Percentiles rank a stretch among this genome's conserved stretches.
These are phyloP conservation scores for Drosophila sp. DNA, from an alignment of 1,140 invertebrate genomes.

Conservation along the genomic window DNA sequence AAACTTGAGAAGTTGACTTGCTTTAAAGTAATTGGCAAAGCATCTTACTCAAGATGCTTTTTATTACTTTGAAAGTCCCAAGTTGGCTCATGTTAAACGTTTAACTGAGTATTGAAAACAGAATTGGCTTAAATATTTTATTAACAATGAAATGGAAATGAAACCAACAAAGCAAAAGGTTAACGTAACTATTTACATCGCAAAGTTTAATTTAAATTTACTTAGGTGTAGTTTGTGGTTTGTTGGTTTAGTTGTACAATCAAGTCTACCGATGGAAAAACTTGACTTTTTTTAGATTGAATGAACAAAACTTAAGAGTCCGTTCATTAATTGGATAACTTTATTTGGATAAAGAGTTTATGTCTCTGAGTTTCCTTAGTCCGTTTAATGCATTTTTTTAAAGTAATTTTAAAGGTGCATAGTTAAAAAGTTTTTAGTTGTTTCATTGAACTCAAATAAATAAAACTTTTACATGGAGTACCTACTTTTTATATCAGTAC, in stretches of 20 bases:
- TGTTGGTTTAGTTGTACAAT: conserved; percentile 34
- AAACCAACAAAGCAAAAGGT: conserved; percentile 12
- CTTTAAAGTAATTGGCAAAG: conserved; percentile 13
- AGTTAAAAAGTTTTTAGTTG: not conserved
- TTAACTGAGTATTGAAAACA: conserved; percentile 8
- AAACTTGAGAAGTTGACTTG: not conserved
- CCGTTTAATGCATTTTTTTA: not conserved
- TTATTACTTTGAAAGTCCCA: conserved; percentile 7
- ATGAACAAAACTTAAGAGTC: not conserved
- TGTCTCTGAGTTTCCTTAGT: not conserved
- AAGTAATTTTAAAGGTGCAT: not conserved
- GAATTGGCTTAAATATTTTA: conserved; percentile 21
- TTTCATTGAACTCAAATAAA: not conserved
- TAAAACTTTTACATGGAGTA: not conserved
- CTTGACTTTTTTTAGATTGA: not conserved
- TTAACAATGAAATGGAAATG: not conserved
- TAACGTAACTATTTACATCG: conserved; percentile 32
- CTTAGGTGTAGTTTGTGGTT: conserved; percentile 14
- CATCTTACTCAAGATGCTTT: not conserved
- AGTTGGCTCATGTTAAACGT: not conserved
- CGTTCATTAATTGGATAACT: not conserved
- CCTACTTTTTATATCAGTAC: not conserved
- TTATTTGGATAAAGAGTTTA: too few species aligned
- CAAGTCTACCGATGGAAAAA: not conserved
- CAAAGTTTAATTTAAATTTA: conserved; percentile 14